These are phyloP conservation scores for Phortica variegata DNA, from an alignment of 1,140 invertebrate genomes.

Conservation along the genomic window DNA sequence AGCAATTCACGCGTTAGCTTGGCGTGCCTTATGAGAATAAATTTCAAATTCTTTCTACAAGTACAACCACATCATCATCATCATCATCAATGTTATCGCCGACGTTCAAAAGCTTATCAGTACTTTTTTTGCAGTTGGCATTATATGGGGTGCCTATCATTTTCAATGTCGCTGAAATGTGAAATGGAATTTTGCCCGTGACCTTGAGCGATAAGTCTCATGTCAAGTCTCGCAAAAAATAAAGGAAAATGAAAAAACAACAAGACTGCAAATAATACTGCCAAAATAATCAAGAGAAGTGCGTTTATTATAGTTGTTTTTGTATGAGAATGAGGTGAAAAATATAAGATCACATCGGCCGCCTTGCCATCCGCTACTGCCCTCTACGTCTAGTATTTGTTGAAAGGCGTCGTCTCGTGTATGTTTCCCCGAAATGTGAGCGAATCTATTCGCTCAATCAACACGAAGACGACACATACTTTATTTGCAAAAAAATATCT, in stretches of 20 bases:
- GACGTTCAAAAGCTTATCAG: not conserved
- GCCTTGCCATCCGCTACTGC: too few relatives aligned
- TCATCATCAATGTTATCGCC: not conserved
- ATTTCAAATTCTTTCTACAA: too few relatives aligned
- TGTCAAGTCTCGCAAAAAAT: not conserved
- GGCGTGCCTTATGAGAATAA: too few relatives aligned
- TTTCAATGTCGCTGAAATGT: conserved; percentile 43
- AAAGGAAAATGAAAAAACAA: too few relatives aligned
- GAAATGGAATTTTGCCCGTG: conserved; percentile 48
- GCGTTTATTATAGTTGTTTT: too few relatives aligned
- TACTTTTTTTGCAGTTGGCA: conserved; percentile 2
- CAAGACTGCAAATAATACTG: conserved; percentile 54
- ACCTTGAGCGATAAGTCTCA: conserved; percentile 53
- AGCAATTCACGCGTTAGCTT: too few relatives aligned
- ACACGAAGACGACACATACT: not conserved
- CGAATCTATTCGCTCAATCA: too few relatives aligned
- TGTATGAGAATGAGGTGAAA: too few relatives aligned
- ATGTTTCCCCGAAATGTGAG: not conserved
- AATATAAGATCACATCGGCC: too few relatives aligned
- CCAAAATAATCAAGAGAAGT: conserved; percentile 47
- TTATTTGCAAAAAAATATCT: conserved; percentile 22
- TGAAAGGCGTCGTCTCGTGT: too few relatives aligned
- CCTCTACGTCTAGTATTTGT: too few relatives aligned
- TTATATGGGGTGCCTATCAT: conserved; percentile 22
- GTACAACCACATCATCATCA: too few relatives aligned